Conservation (phyloP, 2,113 vertebrate species). For the Hemiscyllium ocellatum region DNA sequence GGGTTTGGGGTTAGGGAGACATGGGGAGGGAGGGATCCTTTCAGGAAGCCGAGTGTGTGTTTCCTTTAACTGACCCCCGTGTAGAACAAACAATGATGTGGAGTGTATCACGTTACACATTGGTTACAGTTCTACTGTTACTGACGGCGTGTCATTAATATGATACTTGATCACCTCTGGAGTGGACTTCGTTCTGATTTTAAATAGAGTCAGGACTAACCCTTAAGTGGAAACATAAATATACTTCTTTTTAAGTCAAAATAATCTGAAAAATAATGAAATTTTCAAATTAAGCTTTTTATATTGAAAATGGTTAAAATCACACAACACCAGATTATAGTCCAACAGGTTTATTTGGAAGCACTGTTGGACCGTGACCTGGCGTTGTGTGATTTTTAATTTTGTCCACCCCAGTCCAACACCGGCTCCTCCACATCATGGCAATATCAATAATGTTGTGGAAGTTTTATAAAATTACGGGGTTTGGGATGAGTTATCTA, state of each 20-base stretch:
- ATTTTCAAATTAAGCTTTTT: neutral
- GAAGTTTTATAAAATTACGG: neutral
- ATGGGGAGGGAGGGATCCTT: neutral
- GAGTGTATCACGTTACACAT: constrained; percentile 22
- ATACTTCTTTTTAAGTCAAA: neutral
- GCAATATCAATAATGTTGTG: neutral
- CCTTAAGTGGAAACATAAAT: neutral
- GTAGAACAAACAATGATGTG: constrained; percentile 14
- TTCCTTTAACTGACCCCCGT: constrained; percentile 20
- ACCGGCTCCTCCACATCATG: too few species aligned
- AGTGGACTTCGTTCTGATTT: neutral
- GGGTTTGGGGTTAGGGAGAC: neutral
- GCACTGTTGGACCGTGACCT: too few species aligned
- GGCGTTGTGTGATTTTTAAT: too few species aligned
- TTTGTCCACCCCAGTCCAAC: too few species aligned
- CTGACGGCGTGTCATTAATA: neutral
- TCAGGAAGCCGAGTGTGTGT: neutral
- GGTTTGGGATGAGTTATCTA: neutral
- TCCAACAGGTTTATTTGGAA: too few species aligned
- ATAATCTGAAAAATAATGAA: neutral
- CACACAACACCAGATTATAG: too few species aligned
- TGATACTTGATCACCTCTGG: constrained; percentile 22
- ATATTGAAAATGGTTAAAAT: too few species aligned
- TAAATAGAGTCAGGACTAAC: neutral
- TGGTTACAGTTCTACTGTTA: constrained; percentile 31